A percentile compares a stretch with the other conserved stretches of the same genome.
These are phyloP conservation scores for Aythya baeri DNA, from an alignment of 2,113 vertebrate species.

Conservation along the genomic window DNA sequence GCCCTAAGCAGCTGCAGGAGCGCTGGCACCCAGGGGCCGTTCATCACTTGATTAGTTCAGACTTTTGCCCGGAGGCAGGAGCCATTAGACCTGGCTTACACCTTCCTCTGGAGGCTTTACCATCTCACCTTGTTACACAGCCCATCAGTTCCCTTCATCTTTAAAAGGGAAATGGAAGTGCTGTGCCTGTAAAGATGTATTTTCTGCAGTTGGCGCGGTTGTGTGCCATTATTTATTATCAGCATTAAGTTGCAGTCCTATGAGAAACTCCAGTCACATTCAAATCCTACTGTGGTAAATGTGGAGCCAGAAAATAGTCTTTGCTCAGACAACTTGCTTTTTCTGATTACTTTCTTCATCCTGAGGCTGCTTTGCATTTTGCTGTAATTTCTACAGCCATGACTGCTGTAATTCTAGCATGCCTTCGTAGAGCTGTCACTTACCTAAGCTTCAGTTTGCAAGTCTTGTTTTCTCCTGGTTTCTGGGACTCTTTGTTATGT, in stretches of 20 bases:
- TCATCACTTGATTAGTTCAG: neutral
- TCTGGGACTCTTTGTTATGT: fast-evolving
- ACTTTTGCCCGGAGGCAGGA: neutral
- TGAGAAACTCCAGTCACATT: neutral
- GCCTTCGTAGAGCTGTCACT: neutral
- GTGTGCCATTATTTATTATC: fast-evolving
- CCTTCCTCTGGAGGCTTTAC: neutral
- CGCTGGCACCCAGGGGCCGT: fast-evolving
- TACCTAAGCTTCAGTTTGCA: neutral
- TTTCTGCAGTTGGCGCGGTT: neutral
- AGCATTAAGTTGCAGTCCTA: neutral
- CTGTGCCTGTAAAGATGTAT: neutral
- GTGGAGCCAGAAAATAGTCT: neutral
- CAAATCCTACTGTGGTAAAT: neutral
- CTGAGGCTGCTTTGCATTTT: neutral
- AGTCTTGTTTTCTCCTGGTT: neutral
- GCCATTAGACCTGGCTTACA: neutral
- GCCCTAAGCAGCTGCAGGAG: neutral
- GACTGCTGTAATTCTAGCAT: neutral
- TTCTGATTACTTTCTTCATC: neutral
- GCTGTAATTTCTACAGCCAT: neutral
- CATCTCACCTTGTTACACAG: neutral
- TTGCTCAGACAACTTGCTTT: neutral
- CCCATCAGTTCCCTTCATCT: neutral
- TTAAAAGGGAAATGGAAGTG: neutral